phyloP scores from a whole-genome alignment of 2,888 invertebrate genomes.

The Synanthedon myopaeformis region DNA sequence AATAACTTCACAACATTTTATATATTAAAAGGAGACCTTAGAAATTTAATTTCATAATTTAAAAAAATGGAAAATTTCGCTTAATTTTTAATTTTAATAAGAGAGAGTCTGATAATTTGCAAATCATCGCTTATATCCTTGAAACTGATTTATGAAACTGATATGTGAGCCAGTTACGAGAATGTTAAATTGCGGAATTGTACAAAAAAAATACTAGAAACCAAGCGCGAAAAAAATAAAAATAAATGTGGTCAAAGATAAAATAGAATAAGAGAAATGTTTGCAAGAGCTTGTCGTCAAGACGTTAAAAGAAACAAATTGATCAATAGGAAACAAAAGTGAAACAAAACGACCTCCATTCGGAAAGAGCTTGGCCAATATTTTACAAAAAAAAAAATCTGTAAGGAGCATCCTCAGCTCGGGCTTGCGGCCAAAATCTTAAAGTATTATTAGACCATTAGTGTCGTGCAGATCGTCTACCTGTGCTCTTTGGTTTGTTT shows the following conservation, averaged over 20 bases:
- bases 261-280: neutral
- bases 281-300: neutral
- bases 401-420: conserved; percentile 27
- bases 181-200: neutral
- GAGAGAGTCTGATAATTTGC: conserved; percentile 3
- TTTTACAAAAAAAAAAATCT: neutral
- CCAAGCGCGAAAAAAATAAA: neutral
- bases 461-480: conserved; percentile 42
- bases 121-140: conserved; percentile 8
- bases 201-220: neutral
- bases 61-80: neutral
- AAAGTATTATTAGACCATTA: conserved; percentile 61
- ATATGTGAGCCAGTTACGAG: conserved; percentile 2
- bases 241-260: neutral
- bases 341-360: conserved; percentile 8
- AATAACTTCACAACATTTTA: too few species aligned
- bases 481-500: conserved; percentile 32
- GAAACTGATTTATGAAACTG: conserved; percentile 2
- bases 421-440: conserved; percentile 48
- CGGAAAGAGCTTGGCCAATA: conserved; percentile 5
- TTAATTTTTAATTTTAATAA: conserved; percentile 1
- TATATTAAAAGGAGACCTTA: too few species aligned
- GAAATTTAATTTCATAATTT: too few species aligned
- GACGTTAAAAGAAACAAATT: neutral
- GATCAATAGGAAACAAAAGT: neutral